Evolutionary conservation across 2,113 vertebrate genomes (phyloP).

Genomic region (Cisticola juncidis): DNA sequence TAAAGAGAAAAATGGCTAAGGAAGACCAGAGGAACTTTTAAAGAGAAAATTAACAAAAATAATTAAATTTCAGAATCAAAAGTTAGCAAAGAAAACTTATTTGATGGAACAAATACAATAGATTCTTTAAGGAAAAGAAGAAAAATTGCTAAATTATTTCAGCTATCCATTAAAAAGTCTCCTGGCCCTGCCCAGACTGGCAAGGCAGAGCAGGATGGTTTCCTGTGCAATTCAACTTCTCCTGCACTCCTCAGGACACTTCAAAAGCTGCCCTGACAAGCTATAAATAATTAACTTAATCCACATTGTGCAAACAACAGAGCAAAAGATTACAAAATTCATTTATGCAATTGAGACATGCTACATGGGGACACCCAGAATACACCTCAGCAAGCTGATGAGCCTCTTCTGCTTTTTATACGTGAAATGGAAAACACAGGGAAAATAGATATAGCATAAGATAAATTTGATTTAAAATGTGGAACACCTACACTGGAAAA

Average conservation of each 20-base stretch:
- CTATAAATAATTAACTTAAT: constrained; percentile 61
- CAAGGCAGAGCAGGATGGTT: neutral
- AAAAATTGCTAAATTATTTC: neutral
- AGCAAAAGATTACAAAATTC: constrained; percentile 33
- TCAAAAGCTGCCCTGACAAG: neutral
- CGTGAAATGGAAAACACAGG: neutral
- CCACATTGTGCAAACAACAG: constrained; percentile 6
- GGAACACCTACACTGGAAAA: neutral
- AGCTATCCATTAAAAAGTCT: neutral
- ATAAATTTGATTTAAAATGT: neutral
- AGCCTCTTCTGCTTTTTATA: neutral
- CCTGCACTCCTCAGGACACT: neutral
- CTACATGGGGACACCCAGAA: neutral
- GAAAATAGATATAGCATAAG: neutral
- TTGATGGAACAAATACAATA: neutral
- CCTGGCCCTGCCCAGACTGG: neutral
- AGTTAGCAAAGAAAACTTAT: neutral
- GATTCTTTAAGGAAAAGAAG: neutral
- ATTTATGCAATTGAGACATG: neutral
- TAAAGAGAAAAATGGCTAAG: neutral
- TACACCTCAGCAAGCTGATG: neutral
- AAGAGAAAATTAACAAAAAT: neutral
- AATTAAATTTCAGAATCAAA: neutral
- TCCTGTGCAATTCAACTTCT: neutral
- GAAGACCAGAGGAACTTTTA: neutral